Base-by-base conservation (phyloP, 2,888 invertebrate species). In the Orthosia gracilis region DNA sequence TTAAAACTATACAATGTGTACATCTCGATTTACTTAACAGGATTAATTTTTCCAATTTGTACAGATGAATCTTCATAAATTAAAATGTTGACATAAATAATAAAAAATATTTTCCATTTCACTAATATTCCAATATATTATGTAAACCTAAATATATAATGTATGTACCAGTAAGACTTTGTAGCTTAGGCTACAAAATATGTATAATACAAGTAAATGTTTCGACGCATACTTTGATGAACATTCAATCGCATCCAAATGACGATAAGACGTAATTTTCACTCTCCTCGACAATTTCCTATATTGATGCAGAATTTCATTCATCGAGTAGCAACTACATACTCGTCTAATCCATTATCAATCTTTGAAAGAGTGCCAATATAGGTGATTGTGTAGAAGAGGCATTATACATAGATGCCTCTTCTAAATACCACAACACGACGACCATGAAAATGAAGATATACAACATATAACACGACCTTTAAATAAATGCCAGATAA, bases 401-500 rank as follows among this genome's bases (percentile, higher is more conserved):
- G 57, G 64, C 58, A 63, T 64, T 49, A 68, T 65, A 83, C 65
- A 69, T 62, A 78, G 55, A 59, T 58, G 69, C 85, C 80, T 54
- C 72, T 13, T 77, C 66, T 69, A 80, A 58, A 72, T 59, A 84
- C 73, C 71, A 82, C 80, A 78, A 77, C 80, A 78, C 65, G 47
- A 82, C 84, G 85, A 83, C 76, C 74, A 88, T 83, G 71, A 85
- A 57, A 70, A 83, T 76, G 79, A 83, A 69, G 69, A 82, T 78
- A 83, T 82, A 87, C 83, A 85, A 87, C 83, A 89, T 85, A 83
- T 84, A 87, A 69, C 85, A 87, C 82, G 83, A 87, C 87, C 86
- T 71, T 85, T 81, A 89, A 89, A 91, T 93, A 93, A 93, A 93
- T 93, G 93, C 93, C 91, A 87, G 88, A 90, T 83, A 83, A 84